phyloP scores from a whole-genome alignment of 1,140 invertebrate genomes.

The Solenopsis fugax region DNA sequence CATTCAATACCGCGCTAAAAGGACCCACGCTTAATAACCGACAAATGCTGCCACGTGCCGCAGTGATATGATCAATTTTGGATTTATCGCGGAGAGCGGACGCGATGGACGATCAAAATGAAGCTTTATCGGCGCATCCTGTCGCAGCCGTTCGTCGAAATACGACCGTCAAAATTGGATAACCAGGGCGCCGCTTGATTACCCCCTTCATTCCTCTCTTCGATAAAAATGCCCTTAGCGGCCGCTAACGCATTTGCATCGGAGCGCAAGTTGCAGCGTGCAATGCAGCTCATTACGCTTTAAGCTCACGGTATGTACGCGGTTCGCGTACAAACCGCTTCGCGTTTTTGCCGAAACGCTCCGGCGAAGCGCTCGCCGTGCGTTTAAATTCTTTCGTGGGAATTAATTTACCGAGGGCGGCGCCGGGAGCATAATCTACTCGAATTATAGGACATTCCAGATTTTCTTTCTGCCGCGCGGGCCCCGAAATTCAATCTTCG shows the following conservation, averaged over 20 bases:
- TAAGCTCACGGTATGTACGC: background rate
- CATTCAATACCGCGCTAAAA: background rate
- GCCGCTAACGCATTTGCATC: background rate
- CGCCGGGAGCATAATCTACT: background rate
- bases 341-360: background rate
- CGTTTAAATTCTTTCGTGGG: background rate
- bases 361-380: background rate
- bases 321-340: background rate
- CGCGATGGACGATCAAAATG: background rate
- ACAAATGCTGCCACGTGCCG: constrained; percentile 22
- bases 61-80: constrained; percentile 21
- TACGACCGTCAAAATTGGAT: constrained; percentile 20
- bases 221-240: constrained; percentile 13
- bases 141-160: constrained; percentile 25
- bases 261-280: background rate
- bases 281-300: background rate
- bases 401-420: background rate
- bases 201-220: background rate
- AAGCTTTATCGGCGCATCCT: background rate
- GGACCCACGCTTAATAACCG: constrained; percentile 29
- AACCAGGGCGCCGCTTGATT: background rate
- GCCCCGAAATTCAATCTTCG: constrained; percentile 17
- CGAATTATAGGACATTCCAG: background rate
- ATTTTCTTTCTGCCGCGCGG: constrained; percentile 22
- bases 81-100: constrained; percentile 25